Conservation (phyloP, 2,797 vertebrate genomes). For the Orestias chungarensis region DNA sequence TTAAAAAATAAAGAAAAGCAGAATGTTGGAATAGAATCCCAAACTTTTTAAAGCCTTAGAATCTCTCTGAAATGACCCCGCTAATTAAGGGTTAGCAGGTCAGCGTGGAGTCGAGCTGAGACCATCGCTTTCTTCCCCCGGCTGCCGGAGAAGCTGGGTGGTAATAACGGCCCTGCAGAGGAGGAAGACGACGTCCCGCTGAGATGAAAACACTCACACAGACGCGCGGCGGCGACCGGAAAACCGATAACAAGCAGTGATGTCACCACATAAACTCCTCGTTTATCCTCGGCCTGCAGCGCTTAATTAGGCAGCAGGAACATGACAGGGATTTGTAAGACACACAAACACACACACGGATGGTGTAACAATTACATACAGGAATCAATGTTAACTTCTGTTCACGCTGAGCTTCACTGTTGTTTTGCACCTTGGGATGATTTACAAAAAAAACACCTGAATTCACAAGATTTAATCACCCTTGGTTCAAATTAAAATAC, state of each 20-base stretch:
- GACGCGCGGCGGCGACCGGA: constrained; percentile 10
- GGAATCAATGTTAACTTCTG: no score
- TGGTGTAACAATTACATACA: not conserved
- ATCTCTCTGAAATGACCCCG: no score
- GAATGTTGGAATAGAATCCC: no score
- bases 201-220: constrained; percentile 54
- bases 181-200: constrained; percentile 55
- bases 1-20: no score
- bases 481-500: not conserved
- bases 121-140: constrained; percentile 18
- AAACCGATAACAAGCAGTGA: constrained; percentile 63
- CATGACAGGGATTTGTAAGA: not conserved
- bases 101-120: constrained; percentile 21
- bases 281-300: constrained; percentile 19
- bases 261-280: constrained; percentile 54
- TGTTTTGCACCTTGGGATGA: not conserved
- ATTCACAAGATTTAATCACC: no score
- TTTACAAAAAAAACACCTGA: not conserved
- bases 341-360: no score
- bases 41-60: no score
- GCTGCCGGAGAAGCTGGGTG: constrained; percentile 54
- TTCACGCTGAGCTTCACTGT: not conserved
- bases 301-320: constrained; percentile 34
- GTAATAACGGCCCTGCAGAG: constrained; percentile 67
- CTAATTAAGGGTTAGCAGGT: constrained; percentile 23